These are phyloP conservation scores for Platichthys flesus DNA, from an alignment of 2,113 vertebrate genomes.

Conservation along the genomic window DNA sequence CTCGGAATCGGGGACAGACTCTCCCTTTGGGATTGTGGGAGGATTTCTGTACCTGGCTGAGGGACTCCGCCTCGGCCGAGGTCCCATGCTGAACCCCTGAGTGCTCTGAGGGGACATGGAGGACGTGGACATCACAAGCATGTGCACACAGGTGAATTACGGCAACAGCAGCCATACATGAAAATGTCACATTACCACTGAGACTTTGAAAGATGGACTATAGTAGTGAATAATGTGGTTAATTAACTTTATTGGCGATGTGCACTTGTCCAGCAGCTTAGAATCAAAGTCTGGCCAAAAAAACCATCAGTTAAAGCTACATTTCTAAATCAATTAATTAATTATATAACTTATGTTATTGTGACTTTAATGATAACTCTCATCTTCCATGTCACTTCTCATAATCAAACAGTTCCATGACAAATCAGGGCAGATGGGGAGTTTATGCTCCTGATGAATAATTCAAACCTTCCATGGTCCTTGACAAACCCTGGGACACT, in stretches of 20 bases:
- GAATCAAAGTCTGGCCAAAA: too few relatives aligned
- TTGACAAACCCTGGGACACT: conserved; percentile 57
- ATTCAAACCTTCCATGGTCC: conserved; percentile 53
- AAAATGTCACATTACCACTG: not conserved
- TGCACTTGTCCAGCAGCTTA: too few relatives aligned
- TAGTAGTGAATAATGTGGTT: too few relatives aligned
- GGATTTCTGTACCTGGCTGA: conserved; percentile 71
- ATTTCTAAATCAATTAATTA: not conserved
- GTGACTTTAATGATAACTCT: not conserved
- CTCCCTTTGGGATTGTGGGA: conserved; percentile 67
- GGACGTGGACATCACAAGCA: conserved; percentile 17
- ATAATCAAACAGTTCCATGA: not conserved
- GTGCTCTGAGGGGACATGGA: conserved; percentile 43
- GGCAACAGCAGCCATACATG: not conserved
- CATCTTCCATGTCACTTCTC: not conserved
- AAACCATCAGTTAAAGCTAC: not conserved
- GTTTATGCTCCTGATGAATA: not conserved
- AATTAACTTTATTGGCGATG: too few relatives aligned
- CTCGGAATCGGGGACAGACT: conserved; percentile 79
- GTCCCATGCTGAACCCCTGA: conserved; percentile 60
- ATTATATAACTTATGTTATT: not conserved
- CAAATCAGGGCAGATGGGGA: not conserved
- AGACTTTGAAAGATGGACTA: not conserved
- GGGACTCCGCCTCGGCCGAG: conserved; percentile 71
- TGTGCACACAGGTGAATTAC: not conserved